Conservation (phyloP, 2,797 vertebrate genomes). For the Catostomus latipinnis region DNA sequence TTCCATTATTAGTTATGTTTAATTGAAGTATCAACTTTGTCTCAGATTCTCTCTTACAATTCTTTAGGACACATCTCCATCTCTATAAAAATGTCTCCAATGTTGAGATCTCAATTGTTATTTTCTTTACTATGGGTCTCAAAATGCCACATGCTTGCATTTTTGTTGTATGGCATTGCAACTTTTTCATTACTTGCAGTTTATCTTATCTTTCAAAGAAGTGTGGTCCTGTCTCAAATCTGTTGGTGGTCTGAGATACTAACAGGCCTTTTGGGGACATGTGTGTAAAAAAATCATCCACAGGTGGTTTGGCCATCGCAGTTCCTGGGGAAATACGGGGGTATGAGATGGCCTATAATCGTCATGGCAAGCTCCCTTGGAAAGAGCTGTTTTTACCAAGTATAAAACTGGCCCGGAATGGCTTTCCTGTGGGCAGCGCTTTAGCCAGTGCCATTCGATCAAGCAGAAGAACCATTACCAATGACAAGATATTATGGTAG, state of each 20-base stretch:
- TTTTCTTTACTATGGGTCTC: too few species aligned
- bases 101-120: too few species aligned
- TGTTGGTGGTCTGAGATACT: neutral
- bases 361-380: slow-evolving; percentile 91
- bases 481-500: slow-evolving; percentile 82
- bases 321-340: slow-evolving; percentile 94
- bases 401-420: slow-evolving; percentile 85
- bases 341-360: slow-evolving; percentile 86
- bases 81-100: too few species aligned
- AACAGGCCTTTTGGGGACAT: neutral
- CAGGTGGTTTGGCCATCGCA: slow-evolving; percentile 90
- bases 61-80: too few species aligned
- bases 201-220: neutral
- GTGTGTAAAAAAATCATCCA: neutral
- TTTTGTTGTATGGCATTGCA: neutral
- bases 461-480: slow-evolving; percentile 65
- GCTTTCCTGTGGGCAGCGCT: slow-evolving; percentile 85
- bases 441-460: slow-evolving; percentile 80
- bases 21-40: too few species aligned
- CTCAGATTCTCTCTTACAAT: too few species aligned
- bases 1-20: too few species aligned
- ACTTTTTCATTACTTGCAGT: neutral
- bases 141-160: too few species aligned
- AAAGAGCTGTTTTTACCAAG: slow-evolving; percentile 89
- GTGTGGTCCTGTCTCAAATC: neutral